phyloP scores from a whole-genome alignment of 1,140 invertebrate species.

The Zaprionus capensis region DNA sequence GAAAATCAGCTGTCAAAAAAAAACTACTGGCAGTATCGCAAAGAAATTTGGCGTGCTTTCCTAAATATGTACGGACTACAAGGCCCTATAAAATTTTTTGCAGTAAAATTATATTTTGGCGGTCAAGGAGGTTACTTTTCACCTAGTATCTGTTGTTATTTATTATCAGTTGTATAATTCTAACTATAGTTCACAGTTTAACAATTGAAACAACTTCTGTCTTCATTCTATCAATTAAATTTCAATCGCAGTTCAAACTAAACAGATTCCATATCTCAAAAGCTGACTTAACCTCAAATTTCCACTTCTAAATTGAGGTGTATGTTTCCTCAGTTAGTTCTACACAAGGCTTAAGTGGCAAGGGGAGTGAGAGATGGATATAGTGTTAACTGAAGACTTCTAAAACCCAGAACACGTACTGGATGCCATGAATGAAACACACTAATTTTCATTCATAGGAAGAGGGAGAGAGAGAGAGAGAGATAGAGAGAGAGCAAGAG shows the following conservation, averaged over 20 bases:
- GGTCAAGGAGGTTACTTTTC: no score
- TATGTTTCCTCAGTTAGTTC: background rate
- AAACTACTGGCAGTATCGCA: no score
- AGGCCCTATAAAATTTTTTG: no score
- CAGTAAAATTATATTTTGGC: no score
- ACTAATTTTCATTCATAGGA: slow-evolving; percentile 20
- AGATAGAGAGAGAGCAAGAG: background rate
- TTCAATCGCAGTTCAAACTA: background rate
- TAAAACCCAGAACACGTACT: slow-evolving; percentile 9
- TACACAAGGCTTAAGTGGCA: background rate
- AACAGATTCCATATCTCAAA: background rate
- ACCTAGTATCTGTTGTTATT: no score
- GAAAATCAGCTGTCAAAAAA: no score
- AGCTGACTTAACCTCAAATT: background rate
- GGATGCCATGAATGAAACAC: slow-evolving; percentile 16
- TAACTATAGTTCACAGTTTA: no score
- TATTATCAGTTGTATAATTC: no score
- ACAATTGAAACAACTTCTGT: no score
- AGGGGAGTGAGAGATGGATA: background rate
- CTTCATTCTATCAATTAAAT: background rate
- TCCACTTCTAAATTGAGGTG: background rate
- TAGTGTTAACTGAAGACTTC: slow-evolving; percentile 7
- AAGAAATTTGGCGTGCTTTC: no score
- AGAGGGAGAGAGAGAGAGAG: background rate
- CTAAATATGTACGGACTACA: no score